phyloP scores from a whole-genome alignment of 2,797 vertebrate genomes.

The Pygocentrus nattereri region DNA sequence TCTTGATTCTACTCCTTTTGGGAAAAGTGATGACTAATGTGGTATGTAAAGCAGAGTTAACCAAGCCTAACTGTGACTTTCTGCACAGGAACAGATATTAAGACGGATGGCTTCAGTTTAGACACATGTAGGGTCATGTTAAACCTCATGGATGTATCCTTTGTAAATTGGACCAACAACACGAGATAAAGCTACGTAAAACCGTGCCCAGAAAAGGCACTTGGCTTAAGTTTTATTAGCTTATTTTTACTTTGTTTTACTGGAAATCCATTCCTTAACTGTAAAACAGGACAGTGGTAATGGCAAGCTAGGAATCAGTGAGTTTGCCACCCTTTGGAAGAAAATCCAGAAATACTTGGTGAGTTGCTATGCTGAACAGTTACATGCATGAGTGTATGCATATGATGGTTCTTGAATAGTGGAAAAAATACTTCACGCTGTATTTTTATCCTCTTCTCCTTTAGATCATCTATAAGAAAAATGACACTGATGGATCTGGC shows the following conservation, averaged over 20 bases:
- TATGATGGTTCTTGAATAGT: not conserved
- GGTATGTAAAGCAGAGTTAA: not conserved
- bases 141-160: slow-evolving; percentile 82
- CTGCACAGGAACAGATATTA: slow-evolving; percentile 71
- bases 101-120: slow-evolving; percentile 73
- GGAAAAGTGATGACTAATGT: not conserved
- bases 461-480: slow-evolving; percentile 72
- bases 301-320: slow-evolving; percentile 59
- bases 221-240: not conserved
- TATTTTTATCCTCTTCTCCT: slow-evolving; percentile 10
- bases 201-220: not conserved
- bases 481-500: slow-evolving; percentile 72
- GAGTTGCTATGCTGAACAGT: not conserved
- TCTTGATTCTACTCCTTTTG: not conserved
- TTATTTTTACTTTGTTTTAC: not conserved
- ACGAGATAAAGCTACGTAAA: not conserved
- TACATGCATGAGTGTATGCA: not conserved
- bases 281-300: slow-evolving; percentile 58
- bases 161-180: slow-evolving; percentile 12
- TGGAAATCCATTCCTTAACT: slow-evolving; percentile 37
- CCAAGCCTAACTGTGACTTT: not conserved
- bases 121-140: slow-evolving; percentile 75
- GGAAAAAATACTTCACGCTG: not conserved
- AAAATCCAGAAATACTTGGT: slow-evolving; percentile 67
- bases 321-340: slow-evolving; percentile 64